A percentile compares a stretch with the other conserved stretches of the same genome.
phyloP scores from a whole-genome alignment of 1,140 invertebrate species.

The Uloborus diversus region DNA sequence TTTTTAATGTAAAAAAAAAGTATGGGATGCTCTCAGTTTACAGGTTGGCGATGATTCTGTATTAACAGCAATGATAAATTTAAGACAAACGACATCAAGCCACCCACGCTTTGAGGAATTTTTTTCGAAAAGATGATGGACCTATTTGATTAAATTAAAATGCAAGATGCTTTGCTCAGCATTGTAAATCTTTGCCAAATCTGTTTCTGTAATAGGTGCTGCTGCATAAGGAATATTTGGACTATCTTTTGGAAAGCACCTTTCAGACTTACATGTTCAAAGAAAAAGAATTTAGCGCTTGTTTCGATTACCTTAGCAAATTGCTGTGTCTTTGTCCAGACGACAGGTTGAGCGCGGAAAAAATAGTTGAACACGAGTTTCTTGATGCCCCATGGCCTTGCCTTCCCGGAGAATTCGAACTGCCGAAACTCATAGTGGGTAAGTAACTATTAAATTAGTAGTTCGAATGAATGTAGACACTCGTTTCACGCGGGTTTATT shows the following conservation, averaged over 20 bases:
- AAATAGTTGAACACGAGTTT: conserved; percentile 1
- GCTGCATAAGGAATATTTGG: conserved; percentile 5
- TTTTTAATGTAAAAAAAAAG: too few relatives aligned
- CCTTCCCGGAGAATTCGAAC: not conserved
- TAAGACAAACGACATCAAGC: too few relatives aligned
- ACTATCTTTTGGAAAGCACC: not conserved
- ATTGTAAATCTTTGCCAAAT: too few relatives aligned
- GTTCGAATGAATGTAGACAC: too few relatives aligned
- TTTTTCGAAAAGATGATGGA: too few relatives aligned
- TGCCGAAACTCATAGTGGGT: not conserved
- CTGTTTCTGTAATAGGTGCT: conserved; percentile 7
- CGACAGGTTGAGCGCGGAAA: not conserved
- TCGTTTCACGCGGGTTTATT: too few relatives aligned
- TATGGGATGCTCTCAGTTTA: too few relatives aligned
- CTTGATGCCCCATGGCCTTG: conserved; percentile 1
- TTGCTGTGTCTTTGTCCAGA: not conserved
- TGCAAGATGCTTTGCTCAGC: too few relatives aligned
- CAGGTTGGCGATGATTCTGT: too few relatives aligned
- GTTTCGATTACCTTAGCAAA: not conserved
- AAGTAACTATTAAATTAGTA: not conserved
- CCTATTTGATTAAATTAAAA: too few relatives aligned
- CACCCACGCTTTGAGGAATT: too few relatives aligned
- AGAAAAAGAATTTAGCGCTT: not conserved
- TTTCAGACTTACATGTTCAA: not conserved
- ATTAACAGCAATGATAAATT: too few relatives aligned